phyloP scores from a whole-genome alignment of 2,888 invertebrate genomes.

The Lochmaea capreae region DNA sequence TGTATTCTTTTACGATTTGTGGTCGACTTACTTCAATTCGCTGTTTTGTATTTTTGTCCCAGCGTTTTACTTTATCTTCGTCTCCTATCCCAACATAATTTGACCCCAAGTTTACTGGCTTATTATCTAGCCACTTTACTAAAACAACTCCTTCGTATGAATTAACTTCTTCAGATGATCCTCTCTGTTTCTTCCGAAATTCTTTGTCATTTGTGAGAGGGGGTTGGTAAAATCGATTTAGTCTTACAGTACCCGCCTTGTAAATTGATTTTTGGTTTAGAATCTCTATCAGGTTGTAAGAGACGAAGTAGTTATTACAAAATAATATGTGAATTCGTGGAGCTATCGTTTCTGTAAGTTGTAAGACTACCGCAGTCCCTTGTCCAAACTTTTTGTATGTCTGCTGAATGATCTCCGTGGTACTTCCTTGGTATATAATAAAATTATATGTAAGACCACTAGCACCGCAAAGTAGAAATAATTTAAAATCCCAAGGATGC shows the following conservation, averaged over 20 bases:
- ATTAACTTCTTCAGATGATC: conserved; percentile 2
- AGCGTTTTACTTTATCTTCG: conserved; percentile 16
- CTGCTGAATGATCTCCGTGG: not conserved
- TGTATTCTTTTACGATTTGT: no score
- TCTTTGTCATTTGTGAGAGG: conserved; percentile 15
- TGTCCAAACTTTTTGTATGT: not conserved
- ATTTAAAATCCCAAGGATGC: no score
- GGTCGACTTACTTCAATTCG: conserved; percentile 12
- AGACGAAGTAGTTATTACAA: conserved; percentile 18
- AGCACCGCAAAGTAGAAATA: no score
- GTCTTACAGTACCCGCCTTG: conserved; percentile 21
- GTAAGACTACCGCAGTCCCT: conserved; percentile 3
- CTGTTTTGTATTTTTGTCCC: conserved; percentile 22
- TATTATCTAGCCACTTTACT: conserved; percentile 14
- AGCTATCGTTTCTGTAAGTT: not conserved
- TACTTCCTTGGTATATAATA: no score
- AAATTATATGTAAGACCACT: no score
- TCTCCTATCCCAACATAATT: conserved; percentile 10
- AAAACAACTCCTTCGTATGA: conserved; percentile 10
- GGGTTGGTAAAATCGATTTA: conserved; percentile 21
- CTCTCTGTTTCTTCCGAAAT: conserved; percentile 7
- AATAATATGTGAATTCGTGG: no score
- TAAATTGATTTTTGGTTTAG: conserved; percentile 18
- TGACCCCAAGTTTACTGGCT: conserved; percentile 17
- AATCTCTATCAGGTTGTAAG: conserved; percentile 21